Evolutionary conservation across 2,797 vertebrate genomes (phyloP).

Genomic region (Enteromius anoplus): DNA sequence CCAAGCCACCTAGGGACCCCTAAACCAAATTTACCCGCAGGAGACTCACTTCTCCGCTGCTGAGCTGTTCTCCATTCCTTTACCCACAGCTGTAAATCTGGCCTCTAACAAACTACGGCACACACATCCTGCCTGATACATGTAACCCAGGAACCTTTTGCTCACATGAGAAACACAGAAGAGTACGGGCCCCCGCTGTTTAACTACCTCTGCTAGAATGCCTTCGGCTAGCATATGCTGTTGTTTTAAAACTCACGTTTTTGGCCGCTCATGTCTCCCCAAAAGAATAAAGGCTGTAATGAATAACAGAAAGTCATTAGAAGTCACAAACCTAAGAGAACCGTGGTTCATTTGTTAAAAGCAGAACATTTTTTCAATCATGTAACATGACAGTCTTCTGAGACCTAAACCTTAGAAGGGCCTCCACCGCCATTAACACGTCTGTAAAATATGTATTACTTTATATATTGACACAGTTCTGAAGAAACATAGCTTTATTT

Average conservation of each 20-base stretch:
- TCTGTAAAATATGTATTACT: constrained; percentile 28
- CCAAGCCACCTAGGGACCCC: constrained; percentile 41
- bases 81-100: constrained; percentile 41
- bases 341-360: constrained; percentile 35
- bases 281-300: constrained; percentile 15
- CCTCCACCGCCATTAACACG: constrained; percentile 20
- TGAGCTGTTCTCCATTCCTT: constrained; percentile 39
- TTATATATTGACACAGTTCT: constrained; percentile 21
- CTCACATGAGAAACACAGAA: constrained; percentile 26
- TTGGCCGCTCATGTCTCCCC: constrained; percentile 3
- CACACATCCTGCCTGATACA: constrained; percentile 4
- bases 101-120: constrained; percentile 31
- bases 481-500: constrained; percentile 31
- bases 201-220: constrained; percentile 34
- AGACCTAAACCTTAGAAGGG: constrained; percentile 18
- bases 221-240: constrained; percentile 47
- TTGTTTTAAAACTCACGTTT: constrained; percentile 44
- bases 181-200: constrained; percentile 30
- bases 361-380: constrained; percentile 30
- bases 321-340: constrained; percentile 21
- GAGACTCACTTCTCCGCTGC: constrained; percentile 24
- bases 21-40: constrained; percentile 48
- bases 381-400: constrained; percentile 36
- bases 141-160: constrained; percentile 30
- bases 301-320: constrained; percentile 22